Conservation (phyloP, 1,140 invertebrate genomes). For the Cydia amplana region DNA sequence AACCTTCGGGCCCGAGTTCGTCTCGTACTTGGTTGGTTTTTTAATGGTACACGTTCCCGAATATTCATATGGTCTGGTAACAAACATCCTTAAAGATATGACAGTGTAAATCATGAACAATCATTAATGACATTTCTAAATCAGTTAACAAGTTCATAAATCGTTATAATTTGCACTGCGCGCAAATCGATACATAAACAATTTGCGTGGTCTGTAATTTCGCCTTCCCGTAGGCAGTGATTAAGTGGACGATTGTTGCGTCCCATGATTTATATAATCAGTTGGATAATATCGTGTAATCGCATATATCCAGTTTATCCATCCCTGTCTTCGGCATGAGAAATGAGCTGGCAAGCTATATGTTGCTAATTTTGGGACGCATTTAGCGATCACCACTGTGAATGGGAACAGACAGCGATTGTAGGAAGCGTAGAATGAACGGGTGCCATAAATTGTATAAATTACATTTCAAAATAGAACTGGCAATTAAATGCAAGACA, state of each 20-base stretch:
- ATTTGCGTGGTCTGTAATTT: constrained; percentile 30
- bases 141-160: background rate
- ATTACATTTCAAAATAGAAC: constrained; percentile 61
- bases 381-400: constrained; percentile 62
- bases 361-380: constrained; percentile 70
- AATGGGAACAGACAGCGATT: constrained; percentile 64
- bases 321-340: constrained; percentile 59
- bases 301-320: constrained; percentile 67
- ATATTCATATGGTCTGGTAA: too few species aligned
- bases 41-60: too few species aligned
- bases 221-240: constrained; percentile 51
- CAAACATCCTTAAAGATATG: too few species aligned
- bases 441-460: constrained; percentile 62
- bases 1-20: too few species aligned
- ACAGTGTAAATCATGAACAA: background rate
- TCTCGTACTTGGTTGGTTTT: too few species aligned
- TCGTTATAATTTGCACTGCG: constrained; percentile 8
- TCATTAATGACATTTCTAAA: background rate
- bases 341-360: constrained; percentile 71
- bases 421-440: constrained; percentile 55
- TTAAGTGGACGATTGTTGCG: constrained; percentile 59
- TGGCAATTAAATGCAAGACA: constrained; percentile 53
- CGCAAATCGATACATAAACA: constrained; percentile 19
- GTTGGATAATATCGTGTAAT: constrained; percentile 64
- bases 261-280: constrained; percentile 66